Evolutionary conservation across 2,113 vertebrate species (phyloP), one percentile per base, ranked within the genome.

Genomic region (pig (Sus scrofa)): DNA sequence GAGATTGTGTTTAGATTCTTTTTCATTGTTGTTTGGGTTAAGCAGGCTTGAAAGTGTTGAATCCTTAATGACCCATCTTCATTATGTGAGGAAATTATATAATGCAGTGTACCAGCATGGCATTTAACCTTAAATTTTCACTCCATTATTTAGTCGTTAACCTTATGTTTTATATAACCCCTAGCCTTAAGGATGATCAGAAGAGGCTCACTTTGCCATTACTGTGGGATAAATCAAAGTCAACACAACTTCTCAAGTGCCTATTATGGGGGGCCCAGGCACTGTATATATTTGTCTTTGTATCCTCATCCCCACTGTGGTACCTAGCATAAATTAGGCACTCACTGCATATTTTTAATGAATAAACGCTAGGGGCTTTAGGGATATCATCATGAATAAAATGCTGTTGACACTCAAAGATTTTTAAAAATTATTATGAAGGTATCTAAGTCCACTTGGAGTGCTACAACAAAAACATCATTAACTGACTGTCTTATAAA

Each of bases 1-100:
- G 94, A 98, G 98, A 98, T 97, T 94, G 95, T 96, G 93, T 97
- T 98, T 97, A 95, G 96, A 98, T 52, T 97, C 96, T 96, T 98
- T 98, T 98, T 90, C 97, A 95, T 92, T 89, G 94, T 96, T 98
- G 79, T 97, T 98, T 97, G 60, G 65, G 68, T 97, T 98, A 97
- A 94, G 94, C 96, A 97, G 4, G 75, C 98, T 98, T 98, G 93
- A 98, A 97, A 96, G 97, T 96, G 63, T 20, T 86, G 94, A 97
- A 96, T 98, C 77, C 65, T 97, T 97, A 97, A 94, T 83, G 94
- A 83, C 58, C 89, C 93, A 54, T 96, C 78, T 94, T 96, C 92
- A 86, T 95, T 98, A 96, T 93, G 93, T 74, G 86, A 96, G 56
- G 44, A 96, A 97, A 63, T 97, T 97, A 81, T 96, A 95, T 95